phyloP scores from a whole-genome alignment of 1,140 invertebrate genomes.

The Caenorhabditis briggsae region DNA sequence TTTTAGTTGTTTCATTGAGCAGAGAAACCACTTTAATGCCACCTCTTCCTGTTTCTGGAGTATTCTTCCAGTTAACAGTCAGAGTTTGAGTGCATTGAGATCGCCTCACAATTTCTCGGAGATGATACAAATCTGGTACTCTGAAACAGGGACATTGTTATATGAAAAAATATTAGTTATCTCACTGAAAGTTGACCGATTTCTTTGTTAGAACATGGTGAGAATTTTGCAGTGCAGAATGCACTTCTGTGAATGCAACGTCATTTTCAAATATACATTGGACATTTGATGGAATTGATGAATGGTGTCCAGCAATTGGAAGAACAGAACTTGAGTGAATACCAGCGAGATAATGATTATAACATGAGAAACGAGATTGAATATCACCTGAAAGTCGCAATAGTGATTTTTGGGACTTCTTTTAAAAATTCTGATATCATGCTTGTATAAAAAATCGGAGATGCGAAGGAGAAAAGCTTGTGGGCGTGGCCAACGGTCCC shows the following conservation, averaged over 20 bases:
- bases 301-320: slow-evolving; percentile 2
- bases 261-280: slow-evolving; percentile 36
- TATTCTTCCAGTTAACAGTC: slow-evolving; percentile 37
- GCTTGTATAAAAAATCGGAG: no score
- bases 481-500: no score
- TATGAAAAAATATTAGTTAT: not conserved
- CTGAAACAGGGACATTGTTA: not conserved
- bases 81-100: slow-evolving; percentile 52
- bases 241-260: slow-evolving; percentile 36
- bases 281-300: slow-evolving; percentile 1
- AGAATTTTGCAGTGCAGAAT: slow-evolving; percentile 22
- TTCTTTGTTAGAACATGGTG: slow-evolving; percentile 24
- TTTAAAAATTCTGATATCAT: no score
- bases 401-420: no score
- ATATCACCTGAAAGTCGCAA: not conserved
- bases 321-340: slow-evolving; percentile 15
- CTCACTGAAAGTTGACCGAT: slow-evolving; percentile 48
- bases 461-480: no score
- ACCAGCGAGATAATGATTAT: slow-evolving; percentile 31
- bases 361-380: slow-evolving; percentile 26
- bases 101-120: slow-evolving; percentile 24
- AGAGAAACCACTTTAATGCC: slow-evolving; percentile 36
- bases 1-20: slow-evolving; percentile 48
- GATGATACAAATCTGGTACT: slow-evolving; percentile 28
- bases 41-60: slow-evolving; percentile 20